Evolutionary conservation across 1,140 invertebrate genomes (phyloP).

Genomic region (Aphidius gifuensis): DNA sequence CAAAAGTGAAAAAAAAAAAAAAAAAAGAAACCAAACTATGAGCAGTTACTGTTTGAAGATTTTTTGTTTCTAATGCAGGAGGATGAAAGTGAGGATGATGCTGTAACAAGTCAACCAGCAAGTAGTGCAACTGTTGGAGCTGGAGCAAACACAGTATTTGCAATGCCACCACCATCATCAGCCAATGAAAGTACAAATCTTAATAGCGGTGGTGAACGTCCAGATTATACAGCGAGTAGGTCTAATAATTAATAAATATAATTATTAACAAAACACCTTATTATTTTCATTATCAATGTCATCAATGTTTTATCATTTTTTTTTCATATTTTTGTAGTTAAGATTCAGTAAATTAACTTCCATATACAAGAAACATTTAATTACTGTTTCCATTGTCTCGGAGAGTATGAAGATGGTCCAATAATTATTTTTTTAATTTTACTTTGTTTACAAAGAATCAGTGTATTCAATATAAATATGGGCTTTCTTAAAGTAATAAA

Average conservation of each 20-base stretch:
- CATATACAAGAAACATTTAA: background rate
- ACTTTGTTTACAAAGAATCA: no score
- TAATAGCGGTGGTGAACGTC: conserved; percentile 22
- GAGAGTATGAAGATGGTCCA: no score
- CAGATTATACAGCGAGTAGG: conserved; percentile 23
- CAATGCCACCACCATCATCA: conserved; percentile 22
- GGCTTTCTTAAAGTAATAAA: no score
- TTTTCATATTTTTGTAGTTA: background rate
- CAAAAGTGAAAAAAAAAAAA: no score
- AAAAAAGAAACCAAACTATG: no score
- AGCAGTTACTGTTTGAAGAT: no score
- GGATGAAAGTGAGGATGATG: conserved; percentile 21
- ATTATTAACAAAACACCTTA: no score
- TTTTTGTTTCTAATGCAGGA: conserved; percentile 8
- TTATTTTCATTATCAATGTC: no score
- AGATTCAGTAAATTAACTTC: background rate
- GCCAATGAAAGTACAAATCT: conserved; percentile 24
- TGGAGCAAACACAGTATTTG: conserved; percentile 20
- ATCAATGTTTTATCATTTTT: background rate
- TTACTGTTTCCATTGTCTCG: background rate
- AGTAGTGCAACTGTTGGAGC: conserved; percentile 19
- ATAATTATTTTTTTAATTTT: no score
- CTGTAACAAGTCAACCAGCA: conserved; percentile 21
- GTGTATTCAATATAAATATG: no score
- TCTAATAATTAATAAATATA: conserved; percentile 17